Evolutionary conservation across 2,888 invertebrate genomes (phyloP).

Genomic region (Strigamia transsilvanica): DNA sequence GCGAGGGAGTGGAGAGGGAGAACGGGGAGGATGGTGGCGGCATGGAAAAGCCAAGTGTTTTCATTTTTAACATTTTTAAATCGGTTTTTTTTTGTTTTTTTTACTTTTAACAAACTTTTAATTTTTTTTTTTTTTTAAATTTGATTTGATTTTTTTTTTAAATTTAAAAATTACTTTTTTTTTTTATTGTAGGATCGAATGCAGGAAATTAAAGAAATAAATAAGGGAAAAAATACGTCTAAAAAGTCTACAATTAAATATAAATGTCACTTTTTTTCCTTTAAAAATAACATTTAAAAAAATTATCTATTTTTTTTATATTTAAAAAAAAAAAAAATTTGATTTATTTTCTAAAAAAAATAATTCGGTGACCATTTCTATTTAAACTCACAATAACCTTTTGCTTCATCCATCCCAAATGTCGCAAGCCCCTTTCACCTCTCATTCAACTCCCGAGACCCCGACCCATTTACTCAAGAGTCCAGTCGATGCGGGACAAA

Average conservation of each 20-base stretch:
- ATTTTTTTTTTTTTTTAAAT: too few relatives aligned
- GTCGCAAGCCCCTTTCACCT: neutral
- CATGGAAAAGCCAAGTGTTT: neutral
- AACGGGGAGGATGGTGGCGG: constrained; percentile 2
- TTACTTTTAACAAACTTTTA: neutral
- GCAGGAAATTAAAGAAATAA: too few relatives aligned
- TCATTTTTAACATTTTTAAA: neutral
- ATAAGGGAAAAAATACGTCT: too few relatives aligned
- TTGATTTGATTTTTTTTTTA: too few relatives aligned
- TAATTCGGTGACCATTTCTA: too few relatives aligned
- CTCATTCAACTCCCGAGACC: neutral
- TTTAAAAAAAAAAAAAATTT: neutral
- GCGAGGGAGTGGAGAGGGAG: constrained; percentile 23
- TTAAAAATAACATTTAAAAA: too few relatives aligned
- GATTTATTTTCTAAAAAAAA: too few relatives aligned
- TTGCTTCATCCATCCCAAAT: neutral
- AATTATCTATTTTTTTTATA: too few relatives aligned
- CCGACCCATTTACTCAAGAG: constrained; percentile 20
- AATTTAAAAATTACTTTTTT: too few relatives aligned
- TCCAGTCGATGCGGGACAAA: constrained; percentile 20
- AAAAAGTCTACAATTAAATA: too few relatives aligned
- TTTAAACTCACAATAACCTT: neutral
- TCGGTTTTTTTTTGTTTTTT: neutral
- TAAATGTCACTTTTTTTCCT: too few relatives aligned
- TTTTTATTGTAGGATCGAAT: too few relatives aligned